Evolutionary conservation across 2,888 invertebrate species (phyloP).

Genomic region (Vannuccia rotundouncinata): DNA sequence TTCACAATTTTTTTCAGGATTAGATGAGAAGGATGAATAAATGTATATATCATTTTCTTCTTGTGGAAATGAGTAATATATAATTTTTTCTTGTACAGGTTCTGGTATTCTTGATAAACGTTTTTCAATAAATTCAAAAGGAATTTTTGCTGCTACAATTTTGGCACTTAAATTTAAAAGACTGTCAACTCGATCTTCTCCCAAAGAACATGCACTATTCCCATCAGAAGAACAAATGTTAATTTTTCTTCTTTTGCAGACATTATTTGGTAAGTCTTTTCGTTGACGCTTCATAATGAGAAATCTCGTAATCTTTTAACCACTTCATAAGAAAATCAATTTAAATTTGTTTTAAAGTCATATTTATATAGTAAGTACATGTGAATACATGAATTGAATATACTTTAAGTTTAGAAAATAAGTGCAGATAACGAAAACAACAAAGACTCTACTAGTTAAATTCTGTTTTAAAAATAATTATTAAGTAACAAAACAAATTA

Average conservation of each 20-base stretch:
- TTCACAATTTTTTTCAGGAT: neutral
- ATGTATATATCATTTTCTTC: slow-evolving; percentile 80
- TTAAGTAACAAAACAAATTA: neutral
- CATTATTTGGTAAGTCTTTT: neutral
- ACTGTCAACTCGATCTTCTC: slow-evolving; percentile 59
- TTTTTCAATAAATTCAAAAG: slow-evolving; percentile 78
- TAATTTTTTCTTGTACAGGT: slow-evolving; percentile 76
- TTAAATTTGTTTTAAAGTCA: neutral
- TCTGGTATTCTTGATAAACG: slow-evolving; percentile 78
- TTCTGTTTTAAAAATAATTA: neutral
- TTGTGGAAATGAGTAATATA: slow-evolving; percentile 80
- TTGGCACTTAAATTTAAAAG: slow-evolving; percentile 75
- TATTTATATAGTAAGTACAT: neutral
- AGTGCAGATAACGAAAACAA: neutral
- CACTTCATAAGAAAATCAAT: neutral
- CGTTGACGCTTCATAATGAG: neutral
- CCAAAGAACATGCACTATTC: neutral
- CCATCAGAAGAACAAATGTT: neutral
- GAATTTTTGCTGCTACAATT: slow-evolving; percentile 74
- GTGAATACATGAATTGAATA: no score
- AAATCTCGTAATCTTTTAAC: neutral
- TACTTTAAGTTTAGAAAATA: no score
- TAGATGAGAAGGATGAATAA: slow-evolving; percentile 62
- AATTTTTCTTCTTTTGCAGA: neutral
- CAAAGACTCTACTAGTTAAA: neutral